Evolutionary conservation across 2,113 vertebrate species (phyloP).

Genomic region (Ceratotherium simum): DNA sequence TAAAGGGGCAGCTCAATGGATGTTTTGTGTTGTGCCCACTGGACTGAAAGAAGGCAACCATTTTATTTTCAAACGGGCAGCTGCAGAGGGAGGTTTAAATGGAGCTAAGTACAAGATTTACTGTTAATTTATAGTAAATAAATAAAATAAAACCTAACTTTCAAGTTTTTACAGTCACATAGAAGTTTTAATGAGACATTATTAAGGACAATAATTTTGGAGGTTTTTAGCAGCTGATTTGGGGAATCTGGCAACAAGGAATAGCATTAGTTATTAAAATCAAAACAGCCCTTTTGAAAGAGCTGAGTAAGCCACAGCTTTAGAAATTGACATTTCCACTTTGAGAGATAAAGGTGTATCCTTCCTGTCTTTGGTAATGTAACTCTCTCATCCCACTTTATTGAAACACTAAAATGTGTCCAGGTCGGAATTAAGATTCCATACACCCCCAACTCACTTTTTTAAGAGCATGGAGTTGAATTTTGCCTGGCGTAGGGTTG

Average conservation of each 20-base stretch:
- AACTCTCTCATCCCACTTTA: constrained; percentile 57
- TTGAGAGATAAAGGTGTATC: constrained; percentile 77
- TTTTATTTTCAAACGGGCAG: constrained; percentile 92
- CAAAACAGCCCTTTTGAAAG: constrained; percentile 74
- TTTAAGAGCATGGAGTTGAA: constrained; percentile 76
- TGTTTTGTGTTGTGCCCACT: constrained; percentile 92
- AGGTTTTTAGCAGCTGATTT: constrained; percentile 52
- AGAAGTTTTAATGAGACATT: constrained; percentile 72
- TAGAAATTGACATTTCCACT: constrained; percentile 66
- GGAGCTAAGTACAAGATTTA: constrained; percentile 92
- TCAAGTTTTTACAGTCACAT: constrained; percentile 69
- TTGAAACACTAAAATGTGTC: constrained; percentile 69
- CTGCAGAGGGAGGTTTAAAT: constrained; percentile 90
- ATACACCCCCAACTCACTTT: constrained; percentile 54
- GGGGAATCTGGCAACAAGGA: constrained; percentile 67
- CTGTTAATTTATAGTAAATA: constrained; percentile 91
- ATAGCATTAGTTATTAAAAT: constrained; percentile 78
- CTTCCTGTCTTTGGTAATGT: constrained; percentile 52
- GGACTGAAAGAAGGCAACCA: constrained; percentile 92
- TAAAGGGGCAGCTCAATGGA: constrained; percentile 90
- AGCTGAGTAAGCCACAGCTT: constrained; percentile 67
- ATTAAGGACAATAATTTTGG: constrained; percentile 67
- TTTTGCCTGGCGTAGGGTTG: constrained; percentile 78
- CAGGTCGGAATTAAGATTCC: constrained; percentile 70
- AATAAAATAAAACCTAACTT: constrained; percentile 83